phyloP scores from a whole-genome alignment of 2,888 invertebrate genomes.

The Ypsolopha sequella region DNA sequence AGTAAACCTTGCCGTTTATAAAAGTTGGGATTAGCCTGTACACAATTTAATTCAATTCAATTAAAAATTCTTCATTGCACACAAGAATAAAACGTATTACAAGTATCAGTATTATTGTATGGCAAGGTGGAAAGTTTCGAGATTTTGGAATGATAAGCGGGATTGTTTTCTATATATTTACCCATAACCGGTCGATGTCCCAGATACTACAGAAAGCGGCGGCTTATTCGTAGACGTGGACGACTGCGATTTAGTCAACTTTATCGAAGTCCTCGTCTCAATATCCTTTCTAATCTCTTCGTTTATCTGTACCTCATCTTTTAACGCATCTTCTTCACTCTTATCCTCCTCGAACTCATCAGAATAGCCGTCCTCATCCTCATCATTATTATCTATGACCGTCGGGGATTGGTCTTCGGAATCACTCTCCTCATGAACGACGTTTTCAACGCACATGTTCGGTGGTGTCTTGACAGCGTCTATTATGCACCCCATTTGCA shows the following conservation, averaged over 20 bases:
- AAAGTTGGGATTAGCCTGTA: too few relatives aligned
- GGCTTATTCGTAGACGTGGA: constrained; percentile 30
- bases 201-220: constrained; percentile 31
- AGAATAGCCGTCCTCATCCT: constrained; percentile 49
- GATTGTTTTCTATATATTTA: constrained; percentile 18
- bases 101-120: too few relatives aligned
- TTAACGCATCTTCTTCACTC: constrained; percentile 35
- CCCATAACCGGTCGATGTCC: constrained; percentile 48
- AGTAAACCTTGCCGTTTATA: too few relatives aligned
- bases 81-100: too few relatives aligned
- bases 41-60: too few relatives aligned
- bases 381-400: constrained; percentile 12
- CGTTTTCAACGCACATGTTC: constrained; percentile 53
- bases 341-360: constrained; percentile 62
- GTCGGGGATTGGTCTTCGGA: constrained; percentile 23
- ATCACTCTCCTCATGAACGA: constrained; percentile 42
- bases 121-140: too few relatives aligned
- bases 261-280: constrained; percentile 18
- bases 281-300: constrained; percentile 17
- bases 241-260: constrained; percentile 44
- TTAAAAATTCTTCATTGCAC: too few relatives aligned
- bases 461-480: constrained; percentile 50
- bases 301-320: constrained; percentile 20
- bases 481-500: constrained; percentile 62
- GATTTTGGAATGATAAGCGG: not conserved